These are phyloP conservation scores for Pygocentrus nattereri DNA, from an alignment of 2,797 vertebrate species.

Conservation along the genomic window DNA sequence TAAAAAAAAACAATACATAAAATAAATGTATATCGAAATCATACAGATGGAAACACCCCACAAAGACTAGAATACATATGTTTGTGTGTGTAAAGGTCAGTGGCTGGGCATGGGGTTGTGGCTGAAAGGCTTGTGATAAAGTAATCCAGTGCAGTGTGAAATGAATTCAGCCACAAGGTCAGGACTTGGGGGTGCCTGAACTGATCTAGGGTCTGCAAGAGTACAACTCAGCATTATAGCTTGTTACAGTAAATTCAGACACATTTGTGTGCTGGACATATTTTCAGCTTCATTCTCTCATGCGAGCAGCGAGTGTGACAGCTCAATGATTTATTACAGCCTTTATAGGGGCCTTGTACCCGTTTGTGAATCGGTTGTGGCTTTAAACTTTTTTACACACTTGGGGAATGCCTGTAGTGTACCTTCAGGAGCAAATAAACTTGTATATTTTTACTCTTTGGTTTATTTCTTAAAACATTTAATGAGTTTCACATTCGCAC, in stretches of 20 bases:
- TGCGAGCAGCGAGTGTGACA: background rate
- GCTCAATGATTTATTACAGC: conserved; percentile 13
- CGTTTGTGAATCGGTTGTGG: background rate
- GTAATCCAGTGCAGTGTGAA: conserved; percentile 21
- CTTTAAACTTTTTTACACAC: background rate
- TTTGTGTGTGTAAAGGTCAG: background rate
- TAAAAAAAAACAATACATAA: too few relatives aligned
- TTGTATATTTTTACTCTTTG: background rate
- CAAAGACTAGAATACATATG: background rate
- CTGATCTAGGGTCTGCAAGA: background rate
- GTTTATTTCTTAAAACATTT: conserved; percentile 54
- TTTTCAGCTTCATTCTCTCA: background rate
- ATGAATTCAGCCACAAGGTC: conserved; percentile 10
- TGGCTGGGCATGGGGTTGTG: background rate
- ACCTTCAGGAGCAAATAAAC: background rate
- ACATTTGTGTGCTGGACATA: background rate
- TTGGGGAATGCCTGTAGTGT: background rate
- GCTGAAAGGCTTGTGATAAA: conserved; percentile 10
- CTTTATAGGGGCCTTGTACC: background rate
- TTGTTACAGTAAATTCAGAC: background rate
- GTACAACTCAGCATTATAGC: background rate
- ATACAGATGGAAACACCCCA: background rate
- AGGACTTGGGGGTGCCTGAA: background rate
- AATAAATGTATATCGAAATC: too few relatives aligned
- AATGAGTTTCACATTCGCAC: conserved; percentile 51